Evolutionary conservation across 2,113 vertebrate genomes (phyloP), one percentile per base, ranked within the genome.

Genomic region (Lepus timidus): DNA sequence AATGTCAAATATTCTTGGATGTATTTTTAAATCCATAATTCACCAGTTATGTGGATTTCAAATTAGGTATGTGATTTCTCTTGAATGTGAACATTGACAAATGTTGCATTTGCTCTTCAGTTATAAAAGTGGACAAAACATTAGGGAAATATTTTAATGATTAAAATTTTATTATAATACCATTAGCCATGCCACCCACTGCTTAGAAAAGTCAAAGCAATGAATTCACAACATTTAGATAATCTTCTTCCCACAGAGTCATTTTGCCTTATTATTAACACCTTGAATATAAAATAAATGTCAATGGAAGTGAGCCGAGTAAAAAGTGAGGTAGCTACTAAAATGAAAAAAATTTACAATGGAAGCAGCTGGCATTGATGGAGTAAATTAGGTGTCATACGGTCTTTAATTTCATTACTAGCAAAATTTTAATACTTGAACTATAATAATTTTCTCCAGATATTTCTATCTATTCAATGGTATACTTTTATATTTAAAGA

Each of bases 271-370:
- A 82, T 36, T 9, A 86, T 64, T 85, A 83, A 27, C 39, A 92
- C 10, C 29, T 97, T 86, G 55, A 92, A 89, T 95, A 67, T 36
- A 36, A 93, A 96, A 85, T 61, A 94, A 94, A 92, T 84, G 29
- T 92, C 71, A 90, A 23, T 65, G 39, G 67, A 88, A 75, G 20
- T 85, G 64, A 76, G 36, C 73, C n/a, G 33, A 95, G 74, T 93
- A 79, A 74, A 78, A 81, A 75, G 65, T 61, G 19, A 75, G 44
- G 23, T 27, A 19, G 55, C 70, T 89, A 27, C 36, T 71, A 68
- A 90, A 82, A 68, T 91, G 22, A 76, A 82, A 91, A 55, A 52
- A 29, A 22, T 67, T 29, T 62, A 25, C 44, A 64, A 27, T 52
- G 51, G 31, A 87, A 52, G 29, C n/a, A 70, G 51, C 67, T 62